Conservation (phyloP, 2,797 vertebrate species). For the Emydoidea blandingii region DNA sequence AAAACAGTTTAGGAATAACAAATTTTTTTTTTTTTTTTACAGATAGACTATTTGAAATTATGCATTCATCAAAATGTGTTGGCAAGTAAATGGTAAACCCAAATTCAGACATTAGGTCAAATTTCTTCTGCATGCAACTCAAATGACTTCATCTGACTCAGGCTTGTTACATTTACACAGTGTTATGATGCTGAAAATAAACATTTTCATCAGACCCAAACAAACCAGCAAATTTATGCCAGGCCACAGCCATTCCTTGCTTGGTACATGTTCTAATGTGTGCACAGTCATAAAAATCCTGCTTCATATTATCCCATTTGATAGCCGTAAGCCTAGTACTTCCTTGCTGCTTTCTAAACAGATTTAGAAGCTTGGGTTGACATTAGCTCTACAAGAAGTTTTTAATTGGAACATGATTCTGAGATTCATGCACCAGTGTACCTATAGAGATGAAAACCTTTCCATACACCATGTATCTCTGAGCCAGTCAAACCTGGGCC, state of each 20-base stretch:
- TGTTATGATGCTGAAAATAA: conserved; percentile 30
- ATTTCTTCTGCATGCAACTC: neutral
- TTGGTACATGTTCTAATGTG: neutral
- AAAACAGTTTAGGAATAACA: conserved; percentile 6
- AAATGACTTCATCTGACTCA: conserved; percentile 28
- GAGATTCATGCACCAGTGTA: conserved; percentile 53
- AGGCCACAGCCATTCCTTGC: conserved; percentile 5
- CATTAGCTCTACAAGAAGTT: conserved; percentile 64
- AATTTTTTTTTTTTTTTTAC: neutral
- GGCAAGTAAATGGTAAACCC: neutral
- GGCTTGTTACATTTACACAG: conserved; percentile 1
- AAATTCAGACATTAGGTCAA: neutral
- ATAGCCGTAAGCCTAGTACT: conserved; percentile 54
- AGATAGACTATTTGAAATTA: neutral
- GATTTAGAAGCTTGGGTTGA: conserved; percentile 33
- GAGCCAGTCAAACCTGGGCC: neutral
- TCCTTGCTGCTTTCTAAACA: conserved; percentile 40
- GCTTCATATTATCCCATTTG: conserved; percentile 44
- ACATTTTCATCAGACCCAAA: conserved; percentile 49
- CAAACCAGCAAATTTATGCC: conserved; percentile 51
- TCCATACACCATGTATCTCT: conserved; percentile 27
- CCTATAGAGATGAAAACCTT: conserved; percentile 34
- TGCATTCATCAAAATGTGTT: neutral
- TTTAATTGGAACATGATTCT: conserved; percentile 33
- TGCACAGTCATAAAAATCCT: conserved; percentile 2